A percentile compares a stretch with the other conserved stretches of the same genome.
phyloP scores from a whole-genome alignment of 2,888 invertebrate species.

The Diaprepes abbreviatus region DNA sequence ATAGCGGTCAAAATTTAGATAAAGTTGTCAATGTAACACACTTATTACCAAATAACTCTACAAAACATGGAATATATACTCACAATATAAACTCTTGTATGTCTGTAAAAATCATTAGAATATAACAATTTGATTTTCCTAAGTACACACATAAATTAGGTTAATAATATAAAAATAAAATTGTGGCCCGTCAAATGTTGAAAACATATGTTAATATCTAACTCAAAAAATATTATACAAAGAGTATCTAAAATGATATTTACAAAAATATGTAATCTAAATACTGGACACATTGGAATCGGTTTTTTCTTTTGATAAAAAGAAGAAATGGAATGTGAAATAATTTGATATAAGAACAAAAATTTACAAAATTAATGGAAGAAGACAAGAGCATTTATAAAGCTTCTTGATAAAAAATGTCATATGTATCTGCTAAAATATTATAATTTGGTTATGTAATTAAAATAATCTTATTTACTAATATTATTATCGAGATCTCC shows the following conservation, averaged over 20 bases:
- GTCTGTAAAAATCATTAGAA: conserved; percentile 65
- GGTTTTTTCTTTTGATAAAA: conserved; percentile 23
- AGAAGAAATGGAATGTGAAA: conserved; percentile 46
- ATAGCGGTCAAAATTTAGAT: no score
- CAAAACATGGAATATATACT: conserved; percentile 66
- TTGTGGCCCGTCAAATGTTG: conserved; percentile 53
- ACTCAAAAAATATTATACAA: conserved; percentile 39
- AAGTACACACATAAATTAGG: conserved; percentile 63
- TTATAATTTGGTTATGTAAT: conserved; percentile 34
- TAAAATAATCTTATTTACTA: conserved; percentile 35
- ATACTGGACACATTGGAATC: conserved; percentile 49
- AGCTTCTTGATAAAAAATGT: conserved; percentile 33
- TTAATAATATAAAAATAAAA: conserved; percentile 55
- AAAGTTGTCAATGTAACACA: conserved; percentile 8
- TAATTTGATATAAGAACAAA: conserved; percentile 16
- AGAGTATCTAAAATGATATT: conserved; percentile 36
- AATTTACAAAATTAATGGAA: conserved; percentile 23
- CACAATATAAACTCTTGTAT: conserved; percentile 66
- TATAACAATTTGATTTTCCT: conserved; percentile 65
- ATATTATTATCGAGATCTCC: conserved; percentile 44
- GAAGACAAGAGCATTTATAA: conserved; percentile 39
- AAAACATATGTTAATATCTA: conserved; percentile 41
- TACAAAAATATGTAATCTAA: conserved; percentile 43
- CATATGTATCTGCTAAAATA: conserved; percentile 21
- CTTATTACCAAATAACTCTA: conserved; percentile 61